Evolutionary conservation across 2,113 vertebrate genomes (phyloP), one percentile per base, ranked within the genome.

Genomic region (Zapornia atra): DNA sequence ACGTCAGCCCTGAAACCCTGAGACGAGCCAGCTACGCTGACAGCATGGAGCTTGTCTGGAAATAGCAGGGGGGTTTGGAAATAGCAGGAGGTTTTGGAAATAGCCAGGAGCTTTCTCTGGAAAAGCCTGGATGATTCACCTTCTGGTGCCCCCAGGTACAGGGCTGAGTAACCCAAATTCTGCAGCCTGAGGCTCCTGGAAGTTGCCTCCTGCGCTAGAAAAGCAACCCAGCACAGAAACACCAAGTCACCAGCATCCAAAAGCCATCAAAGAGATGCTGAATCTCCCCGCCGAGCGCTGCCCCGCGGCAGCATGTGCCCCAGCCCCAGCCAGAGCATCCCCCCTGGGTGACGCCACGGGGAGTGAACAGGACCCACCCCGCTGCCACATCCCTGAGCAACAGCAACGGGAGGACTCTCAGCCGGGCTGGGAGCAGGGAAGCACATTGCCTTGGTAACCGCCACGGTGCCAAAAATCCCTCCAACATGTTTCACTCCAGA

Each of bases 241-340:
- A 0, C 9, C 0, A 17, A 8, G 10, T 42, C 28, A 11, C 11
- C 73, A 22, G n/a, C 13, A 1, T 0, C 26, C 11, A 48, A 44
- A 36, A 6, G 0, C 0, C 14, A 57, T 2, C 36, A 1, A 1
- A 50, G 21, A 5, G 0, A 20, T 13, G 25, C 48, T 2, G 19
- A 33, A 2, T 10, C 7, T 26, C 33, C n/a, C 71, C 16, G 0
- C 25, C 2, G 9, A 25, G 56, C 1, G 3, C 7, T 40, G 5
- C 24, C 24, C 29, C 4, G 5, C 1, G 5, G 48, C 34, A 12
- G 51, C 83, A 66, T 28, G 51, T 4, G 15, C 26, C 28, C 19
- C 36, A 22, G 61, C 7, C 20, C 33, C 8, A 7, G 69, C 26
- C 2, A 7, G 28, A 26, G 70, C 73, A 21, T 26, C 7, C 4